Evolutionary conservation across 2,113 vertebrate genomes (phyloP), one percentile per base, ranked within the genome.

Genomic region (Paramisgurnus dabryanus): DNA sequence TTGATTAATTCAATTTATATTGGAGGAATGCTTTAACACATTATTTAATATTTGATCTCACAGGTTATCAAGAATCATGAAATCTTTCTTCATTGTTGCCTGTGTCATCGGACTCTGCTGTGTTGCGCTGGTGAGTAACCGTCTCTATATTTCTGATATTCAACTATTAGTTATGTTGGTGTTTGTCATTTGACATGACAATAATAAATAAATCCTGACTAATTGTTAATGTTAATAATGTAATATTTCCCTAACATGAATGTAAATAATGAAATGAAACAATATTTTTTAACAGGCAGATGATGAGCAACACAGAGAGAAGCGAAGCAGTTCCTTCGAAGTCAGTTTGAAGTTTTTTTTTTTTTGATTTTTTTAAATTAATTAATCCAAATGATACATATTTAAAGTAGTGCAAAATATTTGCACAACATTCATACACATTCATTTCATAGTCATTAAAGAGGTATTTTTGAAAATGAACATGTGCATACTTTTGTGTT

Each of bases 241-340:
- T 0, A 1, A 60, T 34, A 34, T 34, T 63, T 41, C 22, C 40
- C 15, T 3, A 7, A 40, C 27, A 2, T 13, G 5, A n/a, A 68
- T 49, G 6, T 60, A 22, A 60, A 34, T 34, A 34, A 34, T 34
- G 27, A 34, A 34, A 34, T 34, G 1, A 34, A 22, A 34, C 27
- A 34, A 34, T 34, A 40, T 57, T 0, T 58, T 73, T 72, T 60
- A 7, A 47, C 17, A 73, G 72, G 58, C 72, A 63, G 57, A 47
- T n/a, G 58, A 75, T 63, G 72, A 63, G 27, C 12, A 63, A 9
- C 18, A 41, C 9, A 2, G 71, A 27, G 71, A 74, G 11, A 74
- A 74, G 55, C 71, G 71, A 41, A 73, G 70, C 34, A 50, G 55
- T 22, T 71, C 53, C n/a, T 73, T 53, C 34, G 72, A 75, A 57